Conservation (phyloP, 1,140 invertebrate genomes). For the Andricus grossulariae region DNA sequence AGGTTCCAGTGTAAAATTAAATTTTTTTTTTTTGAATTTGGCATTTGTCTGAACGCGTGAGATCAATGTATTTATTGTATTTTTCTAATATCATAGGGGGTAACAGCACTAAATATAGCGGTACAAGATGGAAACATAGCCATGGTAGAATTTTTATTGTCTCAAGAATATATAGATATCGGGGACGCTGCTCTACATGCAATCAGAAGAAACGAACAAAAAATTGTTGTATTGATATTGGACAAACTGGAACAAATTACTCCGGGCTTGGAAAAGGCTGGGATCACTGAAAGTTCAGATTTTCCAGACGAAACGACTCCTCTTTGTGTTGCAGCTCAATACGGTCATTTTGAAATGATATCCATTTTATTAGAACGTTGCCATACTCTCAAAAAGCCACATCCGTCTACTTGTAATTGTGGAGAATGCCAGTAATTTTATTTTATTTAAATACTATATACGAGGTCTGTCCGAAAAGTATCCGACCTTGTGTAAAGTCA, state of each 20-base stretch:
- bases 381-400: constrained; percentile 77
- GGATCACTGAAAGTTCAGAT: constrained; percentile 75
- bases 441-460: too few species aligned
- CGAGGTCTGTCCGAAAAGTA: too few species aligned
- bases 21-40: too few species aligned
- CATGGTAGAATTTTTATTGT: constrained; percentile 77
- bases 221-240: constrained; percentile 74
- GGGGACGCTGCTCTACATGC: constrained; percentile 78
- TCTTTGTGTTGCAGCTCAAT: constrained; percentile 83
- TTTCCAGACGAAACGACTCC: constrained; percentile 85
- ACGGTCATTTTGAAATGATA: constrained; percentile 83
- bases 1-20: too few species aligned
- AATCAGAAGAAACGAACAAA: constrained; percentile 73
- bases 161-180: constrained; percentile 74
- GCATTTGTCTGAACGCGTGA: too few species aligned
- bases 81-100: constrained; percentile 65
- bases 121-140: constrained; percentile 72
- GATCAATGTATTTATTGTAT: neutral
- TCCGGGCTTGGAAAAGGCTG: constrained; percentile 74
- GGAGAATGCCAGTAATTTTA: constrained; percentile 73
- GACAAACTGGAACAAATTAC: constrained; percentile 72
- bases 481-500: too few species aligned
- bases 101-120: constrained; percentile 77
- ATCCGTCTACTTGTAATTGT: constrained; percentile 80
- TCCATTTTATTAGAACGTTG: constrained; percentile 79